Percentiles rank a stretch among this genome's conserved stretches.
These are phyloP conservation scores for Anastatus disparis DNA, from an alignment of 1,140 invertebrate species.

Conservation along the genomic window DNA sequence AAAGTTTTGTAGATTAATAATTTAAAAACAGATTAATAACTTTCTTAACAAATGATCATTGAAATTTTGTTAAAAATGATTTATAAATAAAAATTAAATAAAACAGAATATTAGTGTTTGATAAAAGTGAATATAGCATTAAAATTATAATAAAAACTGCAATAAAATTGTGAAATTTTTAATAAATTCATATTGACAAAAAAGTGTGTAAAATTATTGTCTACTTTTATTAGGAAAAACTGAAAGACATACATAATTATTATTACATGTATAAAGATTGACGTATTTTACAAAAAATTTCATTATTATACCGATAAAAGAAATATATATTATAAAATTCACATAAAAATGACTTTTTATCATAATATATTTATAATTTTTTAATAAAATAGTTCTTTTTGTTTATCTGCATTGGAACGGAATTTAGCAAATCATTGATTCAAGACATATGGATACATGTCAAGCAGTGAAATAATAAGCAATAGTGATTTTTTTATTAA, in stretches of 20 bases:
- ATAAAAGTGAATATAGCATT: no score
- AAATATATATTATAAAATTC: constrained; percentile 16
- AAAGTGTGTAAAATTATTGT: constrained; percentile 27
- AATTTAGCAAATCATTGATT: constrained; percentile 3
- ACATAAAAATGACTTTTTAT: background rate
- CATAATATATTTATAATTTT: background rate
- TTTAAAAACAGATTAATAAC: no score
- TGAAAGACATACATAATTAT: constrained; percentile 35
- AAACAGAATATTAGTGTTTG: background rate
- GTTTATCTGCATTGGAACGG: background rate
- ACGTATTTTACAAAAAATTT: constrained; percentile 6
- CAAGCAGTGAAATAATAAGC: constrained; percentile 28
- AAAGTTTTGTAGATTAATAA: no score
- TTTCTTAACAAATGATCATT: background rate
- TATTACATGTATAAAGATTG: constrained; percentile 20
- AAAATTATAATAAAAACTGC: background rate
- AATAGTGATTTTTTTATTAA: constrained; percentile 14
- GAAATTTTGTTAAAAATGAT: background rate
- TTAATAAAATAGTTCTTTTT: background rate
- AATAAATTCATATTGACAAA: background rate
- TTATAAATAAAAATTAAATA: background rate
- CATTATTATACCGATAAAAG: background rate
- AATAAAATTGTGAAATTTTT: background rate
- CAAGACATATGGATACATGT: background rate
- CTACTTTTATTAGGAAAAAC: constrained; percentile 34